phyloP scores from a whole-genome alignment of 2,888 invertebrate genomes.

The Acrocera orbiculus region DNA sequence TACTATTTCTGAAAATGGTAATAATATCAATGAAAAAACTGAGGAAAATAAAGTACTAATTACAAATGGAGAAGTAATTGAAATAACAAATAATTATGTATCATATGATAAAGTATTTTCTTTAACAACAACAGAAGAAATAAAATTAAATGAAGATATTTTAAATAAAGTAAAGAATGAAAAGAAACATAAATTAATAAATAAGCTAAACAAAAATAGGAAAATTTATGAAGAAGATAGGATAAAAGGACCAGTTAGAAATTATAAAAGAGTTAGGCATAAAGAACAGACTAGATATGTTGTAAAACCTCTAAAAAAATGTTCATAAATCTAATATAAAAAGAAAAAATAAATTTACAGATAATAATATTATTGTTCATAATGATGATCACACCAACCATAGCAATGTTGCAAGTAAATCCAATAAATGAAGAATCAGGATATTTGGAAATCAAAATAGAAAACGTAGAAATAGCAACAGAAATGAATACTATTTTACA shows the following conservation, averaged over 20 bases:
- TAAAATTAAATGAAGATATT: slow-evolving; percentile 6
- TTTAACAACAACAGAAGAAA: slow-evolving; percentile 8
- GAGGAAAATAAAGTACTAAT: too few species aligned
- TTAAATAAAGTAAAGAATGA: slow-evolving; percentile 4
- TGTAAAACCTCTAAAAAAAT: slow-evolving; percentile 6
- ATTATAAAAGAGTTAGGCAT: slow-evolving; percentile 7
- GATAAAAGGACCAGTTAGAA: slow-evolving; percentile 5
- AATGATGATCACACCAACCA: slow-evolving; percentile 1
- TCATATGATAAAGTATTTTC: too few species aligned
- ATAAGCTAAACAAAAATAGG: slow-evolving; percentile 1
- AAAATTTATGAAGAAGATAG: slow-evolving; percentile 5
- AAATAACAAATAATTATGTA: too few species aligned
- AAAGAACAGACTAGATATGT: slow-evolving; percentile 7
- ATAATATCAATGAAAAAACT: too few species aligned
- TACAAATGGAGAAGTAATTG: too few species aligned
- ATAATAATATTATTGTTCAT: neutral
- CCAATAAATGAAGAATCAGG: neutral
- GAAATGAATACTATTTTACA: slow-evolving; percentile 8
- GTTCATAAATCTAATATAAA: slow-evolving; percentile 11
- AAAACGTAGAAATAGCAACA: slow-evolving; percentile 1
- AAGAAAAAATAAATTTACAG: slow-evolving; percentile 10
- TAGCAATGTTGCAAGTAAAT: slow-evolving; percentile 2
- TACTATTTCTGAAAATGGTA: too few species aligned
- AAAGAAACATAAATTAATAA: slow-evolving; percentile 6
- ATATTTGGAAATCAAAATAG: slow-evolving; percentile 1